Conservation (phyloP, 2,113 vertebrate genomes). For the Brachypodius melanocephalos region DNA sequence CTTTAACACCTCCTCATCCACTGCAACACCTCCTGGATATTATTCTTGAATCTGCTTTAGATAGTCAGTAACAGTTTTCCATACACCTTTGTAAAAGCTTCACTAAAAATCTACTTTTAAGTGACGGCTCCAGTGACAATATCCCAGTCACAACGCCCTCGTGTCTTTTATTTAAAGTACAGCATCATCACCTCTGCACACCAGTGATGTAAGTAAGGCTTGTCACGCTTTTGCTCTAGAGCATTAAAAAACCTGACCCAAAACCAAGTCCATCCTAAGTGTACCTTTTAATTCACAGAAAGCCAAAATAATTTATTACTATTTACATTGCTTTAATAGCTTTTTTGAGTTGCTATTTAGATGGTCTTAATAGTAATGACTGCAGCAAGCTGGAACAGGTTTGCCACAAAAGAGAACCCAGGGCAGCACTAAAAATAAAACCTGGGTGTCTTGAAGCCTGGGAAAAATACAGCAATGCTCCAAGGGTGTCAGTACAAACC, state of each 20-base stretch:
- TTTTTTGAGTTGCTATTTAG: not conserved
- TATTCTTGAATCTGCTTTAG: not conserved
- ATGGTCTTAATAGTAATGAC: not conserved
- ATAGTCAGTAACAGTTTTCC: not conserved
- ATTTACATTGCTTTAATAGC: not conserved
- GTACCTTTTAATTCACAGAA: not conserved
- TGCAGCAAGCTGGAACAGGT: slow-evolving; percentile 3
- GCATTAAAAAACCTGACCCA: not conserved
- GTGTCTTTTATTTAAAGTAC: not conserved
- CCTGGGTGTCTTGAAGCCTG: not conserved
- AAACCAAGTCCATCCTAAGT: not conserved
- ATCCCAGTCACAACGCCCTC: not conserved
- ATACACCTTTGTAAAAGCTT: not conserved
- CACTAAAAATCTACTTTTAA: not conserved
- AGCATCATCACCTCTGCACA: not conserved
- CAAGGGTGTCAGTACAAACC: not conserved
- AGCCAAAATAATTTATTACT: not conserved
- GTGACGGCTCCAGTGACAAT: not conserved
- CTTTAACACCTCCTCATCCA: not conserved
- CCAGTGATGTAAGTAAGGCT: not conserved
- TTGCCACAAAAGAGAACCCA: not conserved
- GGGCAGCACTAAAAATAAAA: slow-evolving; percentile 32
- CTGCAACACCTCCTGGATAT: not conserved
- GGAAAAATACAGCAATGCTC: not conserved
- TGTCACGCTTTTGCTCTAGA: not conserved